Percentiles rank a stretch among this genome's conserved stretches.
Conservation (phyloP, 53 echinoderm and acorn worm species). For the Holothuria leucospilota region DNA sequence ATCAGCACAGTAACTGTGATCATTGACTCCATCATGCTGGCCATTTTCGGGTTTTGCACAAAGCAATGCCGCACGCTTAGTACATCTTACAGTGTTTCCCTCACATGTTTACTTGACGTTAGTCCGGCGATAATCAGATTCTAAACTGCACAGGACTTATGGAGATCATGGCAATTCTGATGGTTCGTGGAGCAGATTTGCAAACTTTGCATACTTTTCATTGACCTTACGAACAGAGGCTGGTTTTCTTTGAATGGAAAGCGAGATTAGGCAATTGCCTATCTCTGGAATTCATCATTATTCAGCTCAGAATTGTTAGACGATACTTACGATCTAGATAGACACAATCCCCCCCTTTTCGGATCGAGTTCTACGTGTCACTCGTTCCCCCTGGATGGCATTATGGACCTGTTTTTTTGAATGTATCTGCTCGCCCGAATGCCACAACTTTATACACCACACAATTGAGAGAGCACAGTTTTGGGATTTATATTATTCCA, state of each 20-base stretch:
- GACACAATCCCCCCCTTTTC: slow-evolving; percentile 49
- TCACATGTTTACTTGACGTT: slow-evolving; percentile 49
- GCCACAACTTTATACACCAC: slow-evolving; percentile 66
- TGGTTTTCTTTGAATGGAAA: no score
- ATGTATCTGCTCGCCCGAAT: slow-evolving; percentile 65
- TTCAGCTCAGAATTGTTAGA: no score
- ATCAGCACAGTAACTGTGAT: no score
- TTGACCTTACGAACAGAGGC: slow-evolving; percentile 17
- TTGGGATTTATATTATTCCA: no score
- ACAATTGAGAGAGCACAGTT: no score
- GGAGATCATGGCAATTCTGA: slow-evolving; percentile 65
- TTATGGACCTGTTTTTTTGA: slow-evolving; percentile 36
- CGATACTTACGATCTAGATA: not conserved
- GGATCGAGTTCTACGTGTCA: slow-evolving; percentile 23
- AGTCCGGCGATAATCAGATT: slow-evolving; percentile 47
- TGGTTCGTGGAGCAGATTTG: slow-evolving; percentile 53
- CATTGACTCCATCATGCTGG: slow-evolving; percentile 17
- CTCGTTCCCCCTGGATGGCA: slow-evolving; percentile 59
- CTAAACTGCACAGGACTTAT: slow-evolving; percentile 54
- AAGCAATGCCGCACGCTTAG: slow-evolving; percentile 54
- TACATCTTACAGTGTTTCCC: slow-evolving; percentile 40
- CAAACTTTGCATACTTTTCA: slow-evolving; percentile 49
- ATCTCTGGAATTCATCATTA: no score
- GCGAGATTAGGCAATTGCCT: no score
- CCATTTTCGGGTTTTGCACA: slow-evolving; percentile 48